Evolutionary conservation across 2,888 invertebrate species (phyloP).

Genomic region (Machimus rusticus): DNA sequence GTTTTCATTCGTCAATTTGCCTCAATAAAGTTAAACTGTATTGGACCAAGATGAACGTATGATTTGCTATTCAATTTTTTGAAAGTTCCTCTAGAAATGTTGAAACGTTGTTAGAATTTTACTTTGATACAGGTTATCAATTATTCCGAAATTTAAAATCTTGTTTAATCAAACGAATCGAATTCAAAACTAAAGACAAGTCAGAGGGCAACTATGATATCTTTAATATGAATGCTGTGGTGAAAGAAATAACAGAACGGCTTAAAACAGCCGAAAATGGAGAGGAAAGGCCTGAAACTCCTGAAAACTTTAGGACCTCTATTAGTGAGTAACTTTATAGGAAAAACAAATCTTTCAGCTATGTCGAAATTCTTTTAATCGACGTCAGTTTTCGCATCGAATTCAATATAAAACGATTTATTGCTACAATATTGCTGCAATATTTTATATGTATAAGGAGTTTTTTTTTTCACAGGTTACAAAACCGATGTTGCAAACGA

Average conservation of each 20-base stretch:
- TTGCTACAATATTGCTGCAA: too few relatives aligned
- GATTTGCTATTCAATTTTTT: too few relatives aligned
- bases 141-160: not conserved
- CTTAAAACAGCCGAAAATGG: too few relatives aligned
- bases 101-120: constrained; percentile 37
- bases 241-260: not conserved
- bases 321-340: not conserved
- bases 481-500: not conserved
- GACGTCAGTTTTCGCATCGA: too few relatives aligned
- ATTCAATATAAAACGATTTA: too few relatives aligned
- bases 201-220: not conserved
- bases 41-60: too few relatives aligned
- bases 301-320: not conserved
- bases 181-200: not conserved
- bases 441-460: too few relatives aligned
- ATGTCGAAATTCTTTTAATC: too few relatives aligned
- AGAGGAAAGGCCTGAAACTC: not conserved
- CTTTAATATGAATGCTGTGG: not conserved
- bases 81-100: not conserved
- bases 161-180: not conserved
- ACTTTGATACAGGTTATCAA: not conserved
- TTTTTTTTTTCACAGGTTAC: not conserved
- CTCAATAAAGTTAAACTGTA: not conserved
- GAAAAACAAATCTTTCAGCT: too few relatives aligned
- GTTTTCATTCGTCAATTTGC: not conserved